These are phyloP conservation scores for Saguinus imperator DNA, from an alignment of 2,113 vertebrate genomes.

Conservation along the genomic window DNA sequence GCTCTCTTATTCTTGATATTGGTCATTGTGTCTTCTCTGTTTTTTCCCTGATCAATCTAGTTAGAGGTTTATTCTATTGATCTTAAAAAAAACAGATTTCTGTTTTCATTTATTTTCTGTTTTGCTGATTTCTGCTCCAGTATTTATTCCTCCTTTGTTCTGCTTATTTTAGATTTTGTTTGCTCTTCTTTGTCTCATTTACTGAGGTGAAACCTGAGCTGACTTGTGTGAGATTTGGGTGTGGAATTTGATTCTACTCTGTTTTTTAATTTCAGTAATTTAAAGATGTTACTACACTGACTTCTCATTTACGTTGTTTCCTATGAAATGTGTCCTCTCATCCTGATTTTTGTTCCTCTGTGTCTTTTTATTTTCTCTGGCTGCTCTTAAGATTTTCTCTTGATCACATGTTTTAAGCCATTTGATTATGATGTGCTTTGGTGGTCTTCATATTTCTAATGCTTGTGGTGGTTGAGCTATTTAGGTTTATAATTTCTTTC, in stretches of 20 bases:
- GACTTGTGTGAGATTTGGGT: neutral
- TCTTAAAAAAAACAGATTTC: neutral
- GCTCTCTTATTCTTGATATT: neutral
- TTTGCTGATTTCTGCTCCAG: neutral
- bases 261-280: neutral
- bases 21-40: neutral
- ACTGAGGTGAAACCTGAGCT: neutral
- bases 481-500: neutral
- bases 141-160: neutral
- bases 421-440: neutral
- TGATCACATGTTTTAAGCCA: neutral
- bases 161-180: neutral
- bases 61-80: slow-evolving; percentile 1
- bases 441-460: neutral
- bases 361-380: neutral
- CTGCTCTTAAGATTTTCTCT: neutral
- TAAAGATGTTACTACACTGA: neutral
- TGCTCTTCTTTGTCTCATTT: neutral
- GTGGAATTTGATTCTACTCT: neutral
- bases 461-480: neutral
- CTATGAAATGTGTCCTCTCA: neutral
- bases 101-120: neutral
- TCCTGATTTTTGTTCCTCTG: neutral
- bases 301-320: neutral
- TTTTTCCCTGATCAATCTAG: neutral